These are phyloP conservation scores for Trichopria drosophilae DNA, from an alignment of 2,888 invertebrate genomes.

Conservation along the genomic window DNA sequence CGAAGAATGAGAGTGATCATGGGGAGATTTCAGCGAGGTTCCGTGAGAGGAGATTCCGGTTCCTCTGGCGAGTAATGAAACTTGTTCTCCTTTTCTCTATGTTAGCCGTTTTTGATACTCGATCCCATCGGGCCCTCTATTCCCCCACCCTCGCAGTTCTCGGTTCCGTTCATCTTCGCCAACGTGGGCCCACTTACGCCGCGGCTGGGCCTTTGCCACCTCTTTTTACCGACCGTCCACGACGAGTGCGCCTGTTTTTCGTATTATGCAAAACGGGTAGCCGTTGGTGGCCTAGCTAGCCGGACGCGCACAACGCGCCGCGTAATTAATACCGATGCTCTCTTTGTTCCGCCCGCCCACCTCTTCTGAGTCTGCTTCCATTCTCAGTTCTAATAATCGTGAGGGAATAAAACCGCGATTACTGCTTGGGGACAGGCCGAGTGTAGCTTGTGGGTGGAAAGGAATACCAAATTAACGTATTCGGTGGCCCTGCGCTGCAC, in stretches of 20 bases:
- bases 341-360: no score
- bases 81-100: constrained; percentile 43
- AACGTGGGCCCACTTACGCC: no score
- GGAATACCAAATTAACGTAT: no score
- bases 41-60: constrained; percentile 42
- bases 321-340: constrained; percentile 38
- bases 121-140: constrained; percentile 19
- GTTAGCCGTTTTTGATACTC: constrained; percentile 38
- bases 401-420: no score
- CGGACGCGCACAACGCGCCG: constrained; percentile 43
- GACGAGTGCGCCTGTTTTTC: constrained; percentile 40
- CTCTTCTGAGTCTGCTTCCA: no score
- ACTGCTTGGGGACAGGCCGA: no score
- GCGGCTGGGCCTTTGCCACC: constrained; percentile 36
- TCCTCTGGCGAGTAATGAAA: constrained; percentile 43
- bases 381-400: no score
- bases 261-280: constrained; percentile 52
- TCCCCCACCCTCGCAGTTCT: not conserved
- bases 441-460: no score
- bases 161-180: constrained; percentile 25
- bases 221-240: constrained; percentile 32
- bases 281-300: constrained; percentile 46
- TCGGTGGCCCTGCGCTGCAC: no score
- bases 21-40: constrained; percentile 36
- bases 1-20: constrained; percentile 19